These are phyloP conservation scores for Prietella phreatophila DNA, from an alignment of 2,113 vertebrate genomes.

Conservation along the genomic window DNA sequence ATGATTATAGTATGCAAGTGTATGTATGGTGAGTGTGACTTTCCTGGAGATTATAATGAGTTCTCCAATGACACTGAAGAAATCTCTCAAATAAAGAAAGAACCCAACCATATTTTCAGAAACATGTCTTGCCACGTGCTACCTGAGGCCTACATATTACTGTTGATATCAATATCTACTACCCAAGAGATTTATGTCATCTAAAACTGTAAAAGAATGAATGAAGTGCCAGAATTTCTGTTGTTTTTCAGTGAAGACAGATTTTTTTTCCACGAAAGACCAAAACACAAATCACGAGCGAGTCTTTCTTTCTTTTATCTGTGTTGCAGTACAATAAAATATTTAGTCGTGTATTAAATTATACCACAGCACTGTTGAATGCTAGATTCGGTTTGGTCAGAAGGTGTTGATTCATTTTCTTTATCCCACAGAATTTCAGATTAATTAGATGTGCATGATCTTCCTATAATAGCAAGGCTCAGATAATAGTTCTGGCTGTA, in stretches of 20 bases:
- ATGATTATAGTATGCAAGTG: neutral
- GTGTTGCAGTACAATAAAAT: conserved; percentile 10
- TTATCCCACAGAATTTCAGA: neutral
- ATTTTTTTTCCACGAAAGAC: neutral
- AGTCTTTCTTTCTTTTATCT: neutral
- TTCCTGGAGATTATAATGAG: neutral
- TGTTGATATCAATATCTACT: neutral
- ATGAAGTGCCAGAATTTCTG: neutral
- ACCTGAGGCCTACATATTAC: conserved; percentile 43
- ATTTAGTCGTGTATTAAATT: neutral
- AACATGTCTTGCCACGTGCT: conserved; percentile 7
- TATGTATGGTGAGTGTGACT: neutral
- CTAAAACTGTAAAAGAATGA: neutral
- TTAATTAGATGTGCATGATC: neutral
- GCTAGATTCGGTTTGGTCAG: neutral
- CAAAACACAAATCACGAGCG: neutral
- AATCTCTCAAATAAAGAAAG: neutral
- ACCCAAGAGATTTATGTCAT: neutral
- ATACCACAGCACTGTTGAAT: neutral
- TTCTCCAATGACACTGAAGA: neutral
- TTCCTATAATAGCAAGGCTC: neutral
- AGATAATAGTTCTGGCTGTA: neutral
- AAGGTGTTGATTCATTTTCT: neutral
- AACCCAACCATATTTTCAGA: neutral
- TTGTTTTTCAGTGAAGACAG: conserved; percentile 4